These are phyloP conservation scores for Bostrychus sinensis DNA, from an alignment of 2,113 vertebrate genomes.

Conservation along the genomic window DNA sequence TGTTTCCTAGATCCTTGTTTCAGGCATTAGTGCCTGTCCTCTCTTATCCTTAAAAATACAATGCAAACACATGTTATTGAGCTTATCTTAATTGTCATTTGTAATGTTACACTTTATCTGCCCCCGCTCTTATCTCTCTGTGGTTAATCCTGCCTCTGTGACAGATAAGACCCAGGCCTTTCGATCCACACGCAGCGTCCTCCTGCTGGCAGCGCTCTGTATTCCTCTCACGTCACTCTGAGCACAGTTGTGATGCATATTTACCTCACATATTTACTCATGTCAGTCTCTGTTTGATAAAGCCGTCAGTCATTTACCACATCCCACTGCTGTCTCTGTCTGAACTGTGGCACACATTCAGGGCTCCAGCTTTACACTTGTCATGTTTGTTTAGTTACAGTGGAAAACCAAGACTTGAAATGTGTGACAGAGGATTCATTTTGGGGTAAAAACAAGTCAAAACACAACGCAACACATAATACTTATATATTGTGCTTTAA, in stretches of 20 bases:
- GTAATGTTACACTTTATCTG: not conserved
- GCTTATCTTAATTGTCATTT: constrained; percentile 2
- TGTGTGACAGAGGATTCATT: too few relatives aligned
- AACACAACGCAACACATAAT: too few relatives aligned
- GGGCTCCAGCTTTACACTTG: constrained; percentile 39
- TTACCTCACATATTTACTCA: not conserved
- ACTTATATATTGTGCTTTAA: too few relatives aligned
- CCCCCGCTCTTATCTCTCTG: not conserved
- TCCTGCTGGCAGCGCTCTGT: constrained; percentile 18
- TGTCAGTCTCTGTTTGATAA: constrained; percentile 21
- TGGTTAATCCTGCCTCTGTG: not conserved
- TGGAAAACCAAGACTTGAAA: too few relatives aligned
- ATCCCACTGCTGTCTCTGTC: constrained; percentile 51
- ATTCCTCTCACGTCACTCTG: constrained; percentile 3
- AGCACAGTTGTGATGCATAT: constrained; percentile 7
- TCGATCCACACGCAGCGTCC: not conserved
- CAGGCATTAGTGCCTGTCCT: not conserved
- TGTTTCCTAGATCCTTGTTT: not conserved
- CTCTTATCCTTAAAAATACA: not conserved
- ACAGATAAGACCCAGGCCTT: constrained; percentile 6
- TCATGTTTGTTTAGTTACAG: constrained; percentile 55
- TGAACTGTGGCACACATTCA: constrained; percentile 46
- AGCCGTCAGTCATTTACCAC: constrained; percentile 41
- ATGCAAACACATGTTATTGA: not conserved
- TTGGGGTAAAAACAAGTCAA: too few relatives aligned